Evolutionary conservation across 2,797 vertebrate genomes (phyloP).

Genomic region (Pyrocephalus nanus): DNA sequence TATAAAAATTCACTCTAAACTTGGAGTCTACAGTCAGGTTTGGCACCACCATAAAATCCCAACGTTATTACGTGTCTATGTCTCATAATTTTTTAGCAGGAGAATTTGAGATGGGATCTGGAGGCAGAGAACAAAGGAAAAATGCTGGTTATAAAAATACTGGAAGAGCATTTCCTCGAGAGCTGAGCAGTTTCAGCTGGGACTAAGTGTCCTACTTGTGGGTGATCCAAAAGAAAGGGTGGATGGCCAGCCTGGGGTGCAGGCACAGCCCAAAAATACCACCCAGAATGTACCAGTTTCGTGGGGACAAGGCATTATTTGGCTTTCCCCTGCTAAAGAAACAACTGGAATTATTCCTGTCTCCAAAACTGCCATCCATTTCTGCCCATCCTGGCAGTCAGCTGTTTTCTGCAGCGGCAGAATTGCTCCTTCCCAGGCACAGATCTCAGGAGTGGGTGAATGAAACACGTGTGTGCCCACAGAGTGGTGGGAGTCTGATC

Average conservation of each 20-base stretch:
- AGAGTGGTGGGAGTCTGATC: not conserved
- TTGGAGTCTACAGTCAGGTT: not conserved
- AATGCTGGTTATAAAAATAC: not conserved
- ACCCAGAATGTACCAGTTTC: not conserved
- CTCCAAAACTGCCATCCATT: not conserved
- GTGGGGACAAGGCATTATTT: not conserved
- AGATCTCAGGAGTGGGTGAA: not conserved
- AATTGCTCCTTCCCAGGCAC: not conserved
- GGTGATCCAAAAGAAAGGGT: not conserved
- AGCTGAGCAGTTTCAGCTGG: not conserved
- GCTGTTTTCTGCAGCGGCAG: not conserved
- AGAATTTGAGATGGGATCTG: not conserved
- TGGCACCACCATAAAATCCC: not conserved
- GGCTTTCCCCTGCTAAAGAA: not conserved
- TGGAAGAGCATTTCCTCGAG: not conserved
- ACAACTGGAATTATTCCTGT: not conserved
- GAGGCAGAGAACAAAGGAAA: not conserved
- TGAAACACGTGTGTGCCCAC: not conserved
- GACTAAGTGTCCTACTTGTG: not conserved
- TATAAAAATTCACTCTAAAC: not conserved
- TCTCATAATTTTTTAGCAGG: not conserved
- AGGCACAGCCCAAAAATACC: not conserved
- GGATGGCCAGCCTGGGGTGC: not conserved
- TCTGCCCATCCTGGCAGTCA: not conserved
- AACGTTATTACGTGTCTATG: accelerated